phyloP scores from a whole-genome alignment of 2,797 vertebrate species.

The Lacerta bilineata region DNA sequence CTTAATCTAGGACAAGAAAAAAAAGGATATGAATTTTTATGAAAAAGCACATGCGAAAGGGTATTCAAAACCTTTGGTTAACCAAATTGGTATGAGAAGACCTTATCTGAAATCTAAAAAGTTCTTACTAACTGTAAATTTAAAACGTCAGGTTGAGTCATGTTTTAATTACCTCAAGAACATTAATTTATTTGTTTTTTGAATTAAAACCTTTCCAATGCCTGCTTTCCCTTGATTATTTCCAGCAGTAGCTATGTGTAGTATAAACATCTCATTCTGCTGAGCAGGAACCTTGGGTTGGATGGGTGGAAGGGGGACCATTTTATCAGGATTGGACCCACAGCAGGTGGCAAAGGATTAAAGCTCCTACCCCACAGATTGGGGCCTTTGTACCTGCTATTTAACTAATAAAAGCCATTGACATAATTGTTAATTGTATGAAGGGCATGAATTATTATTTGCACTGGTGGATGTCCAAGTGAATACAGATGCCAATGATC shows the following conservation, averaged over 20 bases:
- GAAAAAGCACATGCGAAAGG: constrained; percentile 1
- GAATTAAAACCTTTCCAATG: neutral
- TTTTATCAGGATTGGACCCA: no score
- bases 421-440: no score
- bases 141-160: neutral
- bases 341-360: no score
- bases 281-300: no score
- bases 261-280: no score
- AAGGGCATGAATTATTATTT: no score
- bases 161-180: neutral
- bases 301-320: no score
- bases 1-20: neutral
- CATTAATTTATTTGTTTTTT: neutral
- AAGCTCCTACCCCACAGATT: no score
- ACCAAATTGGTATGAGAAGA: neutral
- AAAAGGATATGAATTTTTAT: neutral
- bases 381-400: no score
- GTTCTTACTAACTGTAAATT: constrained; percentile 4
- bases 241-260: neutral
- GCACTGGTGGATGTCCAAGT: no score
- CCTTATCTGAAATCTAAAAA: constrained; percentile 16
- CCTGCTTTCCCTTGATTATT: neutral
- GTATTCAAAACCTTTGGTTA: neutral
- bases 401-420: no score
- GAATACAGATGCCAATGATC: no score